Conservation (phyloP, 1,140 invertebrate genomes). For the Drosophila kanapiae region DNA sequence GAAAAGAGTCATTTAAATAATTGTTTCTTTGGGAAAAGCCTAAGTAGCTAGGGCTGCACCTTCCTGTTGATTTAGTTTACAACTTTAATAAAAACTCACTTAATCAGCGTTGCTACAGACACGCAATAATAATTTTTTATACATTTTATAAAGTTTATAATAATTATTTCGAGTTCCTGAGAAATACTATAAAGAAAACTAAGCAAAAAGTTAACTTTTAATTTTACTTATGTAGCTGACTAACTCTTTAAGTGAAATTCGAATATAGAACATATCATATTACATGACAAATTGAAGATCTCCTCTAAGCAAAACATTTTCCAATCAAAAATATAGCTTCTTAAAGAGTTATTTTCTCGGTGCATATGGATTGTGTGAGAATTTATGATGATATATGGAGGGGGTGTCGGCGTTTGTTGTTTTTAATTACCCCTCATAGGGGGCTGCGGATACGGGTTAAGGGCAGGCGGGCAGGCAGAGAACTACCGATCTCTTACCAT, state of each 20-base stretch:
- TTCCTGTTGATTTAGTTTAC: too few species aligned
- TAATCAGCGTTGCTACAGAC: too few species aligned
- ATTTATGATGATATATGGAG: slow-evolving; percentile 31
- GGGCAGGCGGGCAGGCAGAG: slow-evolving; percentile 17
- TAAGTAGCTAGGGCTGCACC: too few species aligned
- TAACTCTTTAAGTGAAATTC: background rate
- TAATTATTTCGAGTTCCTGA: too few species aligned
- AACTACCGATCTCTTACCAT: slow-evolving; percentile 65
- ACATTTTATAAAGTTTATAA: too few species aligned
- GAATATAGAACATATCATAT: background rate
- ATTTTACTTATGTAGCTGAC: background rate
- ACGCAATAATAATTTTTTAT: too few species aligned
- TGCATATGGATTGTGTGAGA: slow-evolving; percentile 34
- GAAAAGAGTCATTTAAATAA: background rate
- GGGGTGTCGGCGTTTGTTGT: slow-evolving; percentile 6
- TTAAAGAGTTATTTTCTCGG: slow-evolving; percentile 1
- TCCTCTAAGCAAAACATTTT: background rate
- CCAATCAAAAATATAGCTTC: background rate
- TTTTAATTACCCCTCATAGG: slow-evolving; percentile 53
- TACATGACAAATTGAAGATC: background rate
- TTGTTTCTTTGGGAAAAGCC: background rate
- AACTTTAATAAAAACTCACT: too few species aligned
- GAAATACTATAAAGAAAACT: background rate
- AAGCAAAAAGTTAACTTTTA: background rate
- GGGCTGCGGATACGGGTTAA: slow-evolving; percentile 36